phyloP scores from a whole-genome alignment of 1,140 invertebrate species.

The Platorchestia sp. region DNA sequence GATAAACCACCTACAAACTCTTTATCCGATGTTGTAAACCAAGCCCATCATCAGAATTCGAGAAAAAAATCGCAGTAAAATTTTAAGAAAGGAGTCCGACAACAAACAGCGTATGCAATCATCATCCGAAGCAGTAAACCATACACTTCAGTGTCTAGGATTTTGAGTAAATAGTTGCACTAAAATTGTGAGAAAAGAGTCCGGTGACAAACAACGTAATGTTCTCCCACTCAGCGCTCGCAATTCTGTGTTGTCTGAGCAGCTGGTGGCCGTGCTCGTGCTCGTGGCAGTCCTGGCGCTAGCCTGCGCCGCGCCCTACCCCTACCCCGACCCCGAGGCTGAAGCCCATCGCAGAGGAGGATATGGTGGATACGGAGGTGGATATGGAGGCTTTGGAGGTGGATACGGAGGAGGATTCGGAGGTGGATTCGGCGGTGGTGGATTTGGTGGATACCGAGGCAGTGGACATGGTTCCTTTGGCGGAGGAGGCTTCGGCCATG shows the following conservation, averaged over 20 bases:
- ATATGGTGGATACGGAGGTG: not conserved
- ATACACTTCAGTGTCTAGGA: not conserved
- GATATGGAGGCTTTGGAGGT: constrained; percentile 14
- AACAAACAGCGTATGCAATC: no score
- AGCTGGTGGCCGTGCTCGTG: no score
- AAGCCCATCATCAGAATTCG: no score
- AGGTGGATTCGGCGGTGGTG: constrained; percentile 31
- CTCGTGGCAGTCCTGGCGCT: no score
- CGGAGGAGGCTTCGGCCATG: not conserved
- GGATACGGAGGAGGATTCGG: constrained; percentile 8
- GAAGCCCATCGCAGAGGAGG: not conserved
- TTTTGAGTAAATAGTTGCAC: not conserved
- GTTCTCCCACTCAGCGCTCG: not conserved
- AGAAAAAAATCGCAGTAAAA: no score
- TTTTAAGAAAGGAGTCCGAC: no score
- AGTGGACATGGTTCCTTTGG: not conserved
- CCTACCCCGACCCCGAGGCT: not conserved
- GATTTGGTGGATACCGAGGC: constrained; percentile 21
- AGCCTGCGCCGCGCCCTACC: no score
- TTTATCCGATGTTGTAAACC: no score
- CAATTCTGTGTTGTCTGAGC: not conserved
- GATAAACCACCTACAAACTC: no score
- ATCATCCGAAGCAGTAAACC: no score
- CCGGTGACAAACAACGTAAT: not conserved
- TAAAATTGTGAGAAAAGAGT: not conserved